A percentile compares a stretch with the other conserved stretches of the same genome.
phyloP scores from a whole-genome alignment of 1,140 invertebrate genomes.

The Catajapyx aquilonaris region DNA sequence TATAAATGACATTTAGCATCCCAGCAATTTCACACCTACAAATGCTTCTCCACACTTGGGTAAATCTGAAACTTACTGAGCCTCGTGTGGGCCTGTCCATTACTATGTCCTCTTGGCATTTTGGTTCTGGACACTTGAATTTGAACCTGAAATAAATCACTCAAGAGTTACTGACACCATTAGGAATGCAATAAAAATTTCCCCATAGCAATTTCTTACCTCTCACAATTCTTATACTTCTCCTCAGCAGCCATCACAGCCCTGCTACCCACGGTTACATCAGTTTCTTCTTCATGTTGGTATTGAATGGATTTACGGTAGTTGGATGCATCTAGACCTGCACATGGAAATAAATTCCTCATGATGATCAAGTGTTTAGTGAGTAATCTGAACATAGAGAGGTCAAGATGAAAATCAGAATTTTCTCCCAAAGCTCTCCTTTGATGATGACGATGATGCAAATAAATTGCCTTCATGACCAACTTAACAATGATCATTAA shows the following conservation, averaged over 20 bases:
- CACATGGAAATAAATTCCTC: not conserved
- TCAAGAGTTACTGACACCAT: not conserved
- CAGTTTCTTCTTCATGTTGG: slow-evolving; percentile 27
- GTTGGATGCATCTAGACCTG: slow-evolving; percentile 26
- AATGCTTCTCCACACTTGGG: no score
- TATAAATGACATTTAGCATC: slow-evolving; percentile 1
- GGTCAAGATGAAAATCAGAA: not conserved
- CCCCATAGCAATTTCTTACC: slow-evolving; percentile 9
- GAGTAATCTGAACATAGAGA: not conserved
- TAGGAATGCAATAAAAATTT: slow-evolving; percentile 6
- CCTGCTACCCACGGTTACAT: slow-evolving; percentile 24
- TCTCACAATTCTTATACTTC: slow-evolving; percentile 50
- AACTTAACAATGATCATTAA: slow-evolving; percentile 3
- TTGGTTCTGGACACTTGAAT: slow-evolving; percentile 21
- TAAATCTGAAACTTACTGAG: slow-evolving; percentile 12
- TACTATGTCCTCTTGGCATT: slow-evolving; percentile 22
- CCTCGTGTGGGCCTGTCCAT: slow-evolving; percentile 20
- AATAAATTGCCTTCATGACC: not conserved
- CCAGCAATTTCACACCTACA: not conserved
- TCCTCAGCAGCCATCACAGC: slow-evolving; percentile 35
- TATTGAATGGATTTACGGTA: slow-evolving; percentile 20
- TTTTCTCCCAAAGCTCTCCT: not conserved
- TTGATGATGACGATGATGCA: not conserved
- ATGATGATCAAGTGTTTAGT: not conserved
- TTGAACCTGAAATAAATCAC: slow-evolving; percentile 14